Evolutionary conservation across 2,797 vertebrate species (phyloP).

Genomic region (Macrochelys suwanniensis): DNA sequence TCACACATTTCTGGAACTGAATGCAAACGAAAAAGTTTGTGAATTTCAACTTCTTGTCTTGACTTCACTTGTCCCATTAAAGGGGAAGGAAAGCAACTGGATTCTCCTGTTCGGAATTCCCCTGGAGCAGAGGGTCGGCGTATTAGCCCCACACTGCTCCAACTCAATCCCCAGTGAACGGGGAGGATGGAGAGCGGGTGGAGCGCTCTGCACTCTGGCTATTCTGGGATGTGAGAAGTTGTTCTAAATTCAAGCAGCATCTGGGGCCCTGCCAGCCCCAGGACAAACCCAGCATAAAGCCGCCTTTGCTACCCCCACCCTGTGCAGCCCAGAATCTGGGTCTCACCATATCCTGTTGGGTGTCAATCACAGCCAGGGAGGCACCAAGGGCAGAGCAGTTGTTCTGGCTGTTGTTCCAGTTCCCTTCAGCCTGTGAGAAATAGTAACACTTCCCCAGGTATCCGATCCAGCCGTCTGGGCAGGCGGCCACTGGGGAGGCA

Average conservation of each 20-base stretch:
- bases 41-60: too few species aligned
- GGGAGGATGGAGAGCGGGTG: background rate
- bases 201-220: background rate
- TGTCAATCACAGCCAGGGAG: background rate
- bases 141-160: background rate
- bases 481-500: background rate
- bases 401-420: background rate
- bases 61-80: too few species aligned
- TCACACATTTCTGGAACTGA: too few species aligned
- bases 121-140: fast-evolving
- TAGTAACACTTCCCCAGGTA: background rate
- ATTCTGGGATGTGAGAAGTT: background rate
- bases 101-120: background rate
- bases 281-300: too few species aligned
- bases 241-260: background rate
- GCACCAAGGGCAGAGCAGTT: background rate
- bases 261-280: too few species aligned
- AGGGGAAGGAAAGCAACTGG: too few species aligned
- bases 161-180: too few species aligned
- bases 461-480: background rate
- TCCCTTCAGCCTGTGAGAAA: background rate
- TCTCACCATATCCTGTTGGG: background rate
- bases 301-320: background rate
- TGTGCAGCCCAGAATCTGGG: background rate
- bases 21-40: too few species aligned